Base-by-base conservation (phyloP, 2,797 vertebrate species). In the Neomorphus geoffroyi region DNA sequence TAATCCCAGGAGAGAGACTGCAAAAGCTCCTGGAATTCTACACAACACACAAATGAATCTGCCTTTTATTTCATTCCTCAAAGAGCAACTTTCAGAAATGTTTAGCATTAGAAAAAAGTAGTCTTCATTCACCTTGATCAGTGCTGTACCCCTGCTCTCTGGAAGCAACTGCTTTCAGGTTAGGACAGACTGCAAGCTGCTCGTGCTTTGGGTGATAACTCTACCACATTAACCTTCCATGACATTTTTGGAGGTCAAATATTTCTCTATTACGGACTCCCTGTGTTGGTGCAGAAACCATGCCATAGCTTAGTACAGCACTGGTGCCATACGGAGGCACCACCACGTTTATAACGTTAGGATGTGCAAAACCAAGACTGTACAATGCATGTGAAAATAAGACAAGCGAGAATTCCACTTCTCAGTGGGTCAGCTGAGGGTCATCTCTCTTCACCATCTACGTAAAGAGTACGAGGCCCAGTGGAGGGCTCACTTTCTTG, bases 101-200 rank as follows among this genome's bases (percentile, higher is more conserved):
- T 51, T 85, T 71, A 58, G 67, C 35, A 0, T 64, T n/a, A 82
- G 61, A 53, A 77, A 88, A 92, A 77, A 79, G 93, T 86, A 95
- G 62, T 85, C 82, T 90, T 95, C 80, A 58, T 73, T 91, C 72
- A 79, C 77, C 61, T 67, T 65, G 75, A 69, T 77, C 88, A 83
- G 85, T 70, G 91, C 62, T 78, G 66, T 56, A 79, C n/a, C 79
- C 80, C 57, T 93, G n/a, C 77, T 69, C 46, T 69, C 67, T 66
- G 77, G 83, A 94, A 94, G 53, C 50, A 48, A 72, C 6, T 50
- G 27, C 64, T n/a, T 88, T 86, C 54, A 57, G 41, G 54, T 92
- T 19, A 65, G 69, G 73, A 80, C 10, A 32, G 61, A 57, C 77
- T 62, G 62, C 41, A 83, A 91, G 57, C 70, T 92, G 73, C 67